Evolutionary conservation across 2,797 vertebrate genomes (phyloP).

Genomic region (Aplochiton taeniatus): DNA sequence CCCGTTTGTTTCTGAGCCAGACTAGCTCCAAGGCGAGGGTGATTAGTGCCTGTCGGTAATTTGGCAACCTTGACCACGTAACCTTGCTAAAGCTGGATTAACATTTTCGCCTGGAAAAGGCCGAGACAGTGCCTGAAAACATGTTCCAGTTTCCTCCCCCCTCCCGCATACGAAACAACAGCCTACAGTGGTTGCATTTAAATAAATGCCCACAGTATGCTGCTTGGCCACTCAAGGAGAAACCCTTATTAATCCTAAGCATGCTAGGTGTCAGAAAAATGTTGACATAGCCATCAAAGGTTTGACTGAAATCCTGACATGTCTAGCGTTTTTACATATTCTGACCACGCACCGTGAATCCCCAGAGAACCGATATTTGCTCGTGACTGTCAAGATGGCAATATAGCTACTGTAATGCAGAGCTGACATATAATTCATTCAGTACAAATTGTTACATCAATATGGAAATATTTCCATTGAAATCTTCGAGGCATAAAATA

Average conservation of each 20-base stretch:
- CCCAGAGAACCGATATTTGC: neutral
- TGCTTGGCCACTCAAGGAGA: constrained; percentile 69
- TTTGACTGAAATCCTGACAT: constrained; percentile 40
- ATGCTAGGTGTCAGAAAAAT: constrained; percentile 65
- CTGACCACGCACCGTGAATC: constrained; percentile 4
- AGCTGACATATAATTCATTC: too few species aligned
- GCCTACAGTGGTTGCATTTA: constrained; percentile 57
- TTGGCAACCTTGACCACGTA: constrained; percentile 78
- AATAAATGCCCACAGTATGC: constrained; percentile 53
- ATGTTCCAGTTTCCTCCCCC: constrained; percentile 70
- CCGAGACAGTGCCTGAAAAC: constrained; percentile 71
- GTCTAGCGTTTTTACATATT: constrained; percentile 38
- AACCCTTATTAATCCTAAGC: constrained; percentile 68
- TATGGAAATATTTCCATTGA: too few species aligned
- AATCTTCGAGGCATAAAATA: too few species aligned
- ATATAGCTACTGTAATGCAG: too few species aligned
- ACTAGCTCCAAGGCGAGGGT: constrained; percentile 69
- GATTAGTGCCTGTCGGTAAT: constrained; percentile 75
- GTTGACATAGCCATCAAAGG: constrained; percentile 57
- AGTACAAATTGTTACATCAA: too few species aligned
- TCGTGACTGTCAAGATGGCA: too few species aligned
- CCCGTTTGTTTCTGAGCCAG: constrained; percentile 66
- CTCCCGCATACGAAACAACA: constrained; percentile 62
- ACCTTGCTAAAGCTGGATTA: constrained; percentile 77
- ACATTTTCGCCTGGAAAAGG: constrained; percentile 72